Conservation (phyloP, 1,140 invertebrate species). For the Euglossa dilemma region DNA sequence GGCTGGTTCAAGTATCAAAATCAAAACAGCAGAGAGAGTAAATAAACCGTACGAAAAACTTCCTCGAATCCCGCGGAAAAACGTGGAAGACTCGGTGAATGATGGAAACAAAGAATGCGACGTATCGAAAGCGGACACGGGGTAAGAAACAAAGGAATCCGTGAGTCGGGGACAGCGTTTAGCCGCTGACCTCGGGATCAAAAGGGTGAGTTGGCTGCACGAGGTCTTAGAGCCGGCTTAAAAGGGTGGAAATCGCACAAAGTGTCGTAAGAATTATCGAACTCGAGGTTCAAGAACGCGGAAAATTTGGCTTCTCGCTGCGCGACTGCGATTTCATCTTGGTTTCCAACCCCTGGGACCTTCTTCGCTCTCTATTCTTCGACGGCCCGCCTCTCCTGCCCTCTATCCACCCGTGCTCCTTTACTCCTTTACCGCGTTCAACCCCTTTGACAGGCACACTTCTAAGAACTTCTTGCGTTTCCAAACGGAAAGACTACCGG, state of each 20-base stretch:
- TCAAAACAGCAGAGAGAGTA: no score
- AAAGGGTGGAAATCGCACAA: constrained; percentile 63
- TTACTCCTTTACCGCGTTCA: constrained; percentile 41
- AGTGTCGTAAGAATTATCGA: constrained; percentile 72
- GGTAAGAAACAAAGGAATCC: not conserved
- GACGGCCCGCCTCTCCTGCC: not conserved
- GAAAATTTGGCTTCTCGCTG: constrained; percentile 67
- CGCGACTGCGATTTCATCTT: constrained; percentile 53
- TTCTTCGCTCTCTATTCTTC: constrained; percentile 8
- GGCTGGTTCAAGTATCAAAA: no score
- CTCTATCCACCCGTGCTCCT: not conserved
- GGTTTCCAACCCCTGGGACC: constrained; percentile 49
- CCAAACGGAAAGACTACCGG: constrained; percentile 43
- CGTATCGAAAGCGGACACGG: no score
- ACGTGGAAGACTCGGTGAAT: no score
- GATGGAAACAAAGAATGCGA: no score
- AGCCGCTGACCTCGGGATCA: constrained; percentile 55
- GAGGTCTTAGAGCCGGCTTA: constrained; percentile 36
- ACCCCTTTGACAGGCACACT: constrained; percentile 54
- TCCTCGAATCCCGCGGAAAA: no score
- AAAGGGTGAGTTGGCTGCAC: constrained; percentile 42
- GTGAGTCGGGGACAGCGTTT: constrained; percentile 38
- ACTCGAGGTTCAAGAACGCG: constrained; percentile 71
- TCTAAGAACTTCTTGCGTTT: constrained; percentile 50
- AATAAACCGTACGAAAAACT: no score